Evolutionary conservation across 2,113 vertebrate genomes (phyloP).

Genomic region (Varanus komodoensis): DNA sequence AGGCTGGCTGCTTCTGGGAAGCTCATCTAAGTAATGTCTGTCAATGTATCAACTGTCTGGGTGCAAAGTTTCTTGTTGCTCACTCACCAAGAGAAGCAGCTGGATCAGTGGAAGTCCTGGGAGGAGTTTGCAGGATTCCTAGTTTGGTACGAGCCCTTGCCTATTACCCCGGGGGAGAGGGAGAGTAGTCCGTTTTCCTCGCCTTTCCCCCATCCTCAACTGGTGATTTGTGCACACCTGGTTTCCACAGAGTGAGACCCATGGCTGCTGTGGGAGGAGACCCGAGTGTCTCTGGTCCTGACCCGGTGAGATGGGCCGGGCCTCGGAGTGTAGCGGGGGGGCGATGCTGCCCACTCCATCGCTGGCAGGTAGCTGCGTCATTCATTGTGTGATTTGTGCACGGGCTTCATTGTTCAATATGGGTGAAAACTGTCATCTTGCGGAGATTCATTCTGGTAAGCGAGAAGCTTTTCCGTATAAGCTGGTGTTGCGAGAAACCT

Average conservation of each 20-base stretch:
- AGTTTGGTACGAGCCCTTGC: not conserved
- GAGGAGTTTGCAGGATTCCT: not conserved
- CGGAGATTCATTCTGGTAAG: not conserved
- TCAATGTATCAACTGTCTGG: not conserved
- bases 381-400: constrained; percentile 37
- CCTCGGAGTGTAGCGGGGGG: not conserved
- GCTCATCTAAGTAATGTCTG: not conserved
- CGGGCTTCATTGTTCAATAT: constrained; percentile 5
- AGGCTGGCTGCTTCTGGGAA: not conserved
- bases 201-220: not conserved
- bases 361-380: constrained; percentile 22
- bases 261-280: not conserved
- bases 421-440: not conserved
- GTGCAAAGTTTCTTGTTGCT: not conserved
- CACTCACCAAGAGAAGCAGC: not conserved
- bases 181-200: not conserved
- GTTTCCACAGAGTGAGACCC: constrained; percentile 8
- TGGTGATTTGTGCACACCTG: not conserved
- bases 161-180: not conserved
- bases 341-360: constrained; percentile 3
- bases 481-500: constrained; percentile 10
- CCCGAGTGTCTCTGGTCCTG: not conserved
- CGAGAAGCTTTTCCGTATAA: not conserved
- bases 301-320: not conserved
- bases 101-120: not conserved